Percentiles rank a stretch among this genome's conserved stretches.
Conservation (phyloP, 2,113 vertebrate genomes). For the Lophochroa leadbeateri region DNA sequence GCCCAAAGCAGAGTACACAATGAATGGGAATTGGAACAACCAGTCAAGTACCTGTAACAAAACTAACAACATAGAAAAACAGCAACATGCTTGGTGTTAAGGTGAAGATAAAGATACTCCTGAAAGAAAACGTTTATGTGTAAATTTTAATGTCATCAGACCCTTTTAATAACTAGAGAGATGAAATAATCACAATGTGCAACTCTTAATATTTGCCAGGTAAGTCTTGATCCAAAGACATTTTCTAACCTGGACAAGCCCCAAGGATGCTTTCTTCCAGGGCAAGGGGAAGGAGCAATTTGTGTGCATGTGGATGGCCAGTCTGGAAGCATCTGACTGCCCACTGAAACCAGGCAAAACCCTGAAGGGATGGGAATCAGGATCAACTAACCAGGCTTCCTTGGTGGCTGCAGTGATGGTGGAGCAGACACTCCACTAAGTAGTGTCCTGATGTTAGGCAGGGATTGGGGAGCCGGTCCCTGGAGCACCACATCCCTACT, state of each 20-base stretch:
- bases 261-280: rapidly evolving
- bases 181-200: background rate
- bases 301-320: background rate
- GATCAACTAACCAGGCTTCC: rapidly evolving
- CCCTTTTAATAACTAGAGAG: background rate
- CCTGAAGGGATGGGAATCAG: rapidly evolving
- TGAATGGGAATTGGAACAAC: background rate
- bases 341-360: background rate
- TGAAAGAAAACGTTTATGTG: background rate
- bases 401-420: rapidly evolving
- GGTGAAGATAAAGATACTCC: background rate
- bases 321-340: background rate
- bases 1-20: background rate
- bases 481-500: background rate
- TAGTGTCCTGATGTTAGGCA: background rate
- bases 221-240: background rate
- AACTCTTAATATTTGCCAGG: background rate
- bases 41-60: background rate
- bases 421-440: background rate
- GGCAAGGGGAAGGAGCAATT: background rate
- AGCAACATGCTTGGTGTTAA: background rate
- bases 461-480: rapidly evolving
- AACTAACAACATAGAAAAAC: background rate
- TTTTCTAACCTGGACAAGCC: background rate
- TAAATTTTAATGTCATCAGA: background rate